These are phyloP conservation scores for Piliocolobus tephrosceles DNA, from an alignment of 2,113 vertebrate species.

Conservation along the genomic window DNA sequence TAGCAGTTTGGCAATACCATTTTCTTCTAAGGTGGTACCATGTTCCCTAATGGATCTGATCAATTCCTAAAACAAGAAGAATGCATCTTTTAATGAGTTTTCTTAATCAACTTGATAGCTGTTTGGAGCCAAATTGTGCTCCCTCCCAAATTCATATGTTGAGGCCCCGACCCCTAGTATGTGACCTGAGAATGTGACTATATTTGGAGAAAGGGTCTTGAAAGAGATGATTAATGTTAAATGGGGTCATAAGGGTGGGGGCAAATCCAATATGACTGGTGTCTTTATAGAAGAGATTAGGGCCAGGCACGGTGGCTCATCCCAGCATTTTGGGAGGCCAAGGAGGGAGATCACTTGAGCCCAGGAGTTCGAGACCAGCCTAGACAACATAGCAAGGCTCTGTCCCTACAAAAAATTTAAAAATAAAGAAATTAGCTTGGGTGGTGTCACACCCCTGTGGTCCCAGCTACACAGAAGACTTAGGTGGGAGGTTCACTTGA, in stretches of 20 bases:
- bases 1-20: background rate
- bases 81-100: background rate
- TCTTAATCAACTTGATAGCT: background rate
- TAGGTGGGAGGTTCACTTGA: too few species aligned
- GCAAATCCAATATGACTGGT: background rate
- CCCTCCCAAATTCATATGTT: background rate
- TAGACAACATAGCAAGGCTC: too few species aligned
- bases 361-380: too few species aligned
- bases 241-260: rapidly evolving
- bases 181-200: background rate
- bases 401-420: too few species aligned
- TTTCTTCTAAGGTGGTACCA: background rate
- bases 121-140: background rate
- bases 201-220: background rate
- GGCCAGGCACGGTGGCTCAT: too few species aligned
- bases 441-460: too few species aligned
- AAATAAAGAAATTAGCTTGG: too few species aligned
- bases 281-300: background rate
- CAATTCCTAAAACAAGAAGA: background rate
- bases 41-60: background rate
- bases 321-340: too few species aligned
- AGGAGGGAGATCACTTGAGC: too few species aligned
- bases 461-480: too few species aligned
- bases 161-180: background rate
- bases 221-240: background rate